Evolutionary conservation across 2,113 vertebrate genomes (phyloP).

Genomic region (Podilymbus podiceps): DNA sequence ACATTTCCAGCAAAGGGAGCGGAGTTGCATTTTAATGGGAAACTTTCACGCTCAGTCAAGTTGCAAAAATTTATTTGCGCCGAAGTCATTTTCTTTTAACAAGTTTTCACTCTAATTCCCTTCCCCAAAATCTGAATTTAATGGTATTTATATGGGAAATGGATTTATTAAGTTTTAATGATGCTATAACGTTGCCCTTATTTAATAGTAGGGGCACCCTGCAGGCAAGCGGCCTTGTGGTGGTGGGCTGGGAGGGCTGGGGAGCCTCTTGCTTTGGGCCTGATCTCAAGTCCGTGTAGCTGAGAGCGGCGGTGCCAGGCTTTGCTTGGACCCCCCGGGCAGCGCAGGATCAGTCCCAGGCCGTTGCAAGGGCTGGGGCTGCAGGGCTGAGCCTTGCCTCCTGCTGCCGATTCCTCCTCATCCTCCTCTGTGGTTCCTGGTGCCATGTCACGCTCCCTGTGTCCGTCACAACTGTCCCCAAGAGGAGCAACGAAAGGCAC

Average conservation of each 20-base stretch:
- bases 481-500: not conserved
- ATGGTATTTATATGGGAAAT: slow-evolving; percentile 51
- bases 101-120: slow-evolving; percentile 63
- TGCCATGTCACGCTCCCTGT: accelerated
- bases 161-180: slow-evolving; percentile 67
- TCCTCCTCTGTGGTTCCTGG: not conserved
- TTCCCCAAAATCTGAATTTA: slow-evolving; percentile 36
- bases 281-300: not conserved
- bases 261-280: not conserved
- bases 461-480: not conserved
- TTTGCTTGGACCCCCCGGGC: not conserved
- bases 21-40: slow-evolving; percentile 48
- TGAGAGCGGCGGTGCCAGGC: not conserved
- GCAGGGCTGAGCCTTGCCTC: not conserved
- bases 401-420: not conserved
- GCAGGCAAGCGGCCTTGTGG: not conserved
- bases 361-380: not conserved
- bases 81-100: slow-evolving; percentile 32
- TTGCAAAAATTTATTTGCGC: slow-evolving; percentile 54
- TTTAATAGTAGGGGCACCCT: not conserved
- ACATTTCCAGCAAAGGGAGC: slow-evolving; percentile 35
- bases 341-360: not conserved
- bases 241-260: not conserved
- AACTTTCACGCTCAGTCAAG: slow-evolving; percentile 63
- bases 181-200: not conserved